Percentiles rank a stretch among this genome's conserved stretches.
Conservation (phyloP, 2,113 vertebrate species). For the Campylomormyrus numenius region DNA sequence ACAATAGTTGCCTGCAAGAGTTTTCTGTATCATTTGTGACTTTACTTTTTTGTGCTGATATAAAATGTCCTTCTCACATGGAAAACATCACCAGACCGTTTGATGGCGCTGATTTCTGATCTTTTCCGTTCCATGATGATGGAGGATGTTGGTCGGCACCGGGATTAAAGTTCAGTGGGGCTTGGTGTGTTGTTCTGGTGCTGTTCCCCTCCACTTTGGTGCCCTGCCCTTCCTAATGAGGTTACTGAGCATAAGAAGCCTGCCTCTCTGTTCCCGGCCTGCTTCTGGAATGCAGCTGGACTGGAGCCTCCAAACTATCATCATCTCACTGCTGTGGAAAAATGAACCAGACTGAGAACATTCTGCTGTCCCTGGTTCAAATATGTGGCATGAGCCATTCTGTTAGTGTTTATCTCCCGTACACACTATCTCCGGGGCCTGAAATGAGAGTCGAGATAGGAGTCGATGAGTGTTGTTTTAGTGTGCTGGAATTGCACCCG, state of each 20-base stretch:
- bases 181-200: background rate
- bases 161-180: background rate
- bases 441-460: background rate
- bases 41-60: background rate
- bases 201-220: background rate
- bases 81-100: background rate
- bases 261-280: background rate
- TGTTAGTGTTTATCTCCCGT: background rate
- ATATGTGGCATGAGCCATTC: background rate
- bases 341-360: background rate
- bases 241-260: background rate
- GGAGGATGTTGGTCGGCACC: background rate
- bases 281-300: constrained; percentile 1
- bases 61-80: background rate
- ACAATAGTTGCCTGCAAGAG: background rate
- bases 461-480: background rate
- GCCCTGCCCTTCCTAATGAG: background rate
- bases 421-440: background rate
- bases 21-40: background rate
- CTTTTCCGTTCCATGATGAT: background rate
- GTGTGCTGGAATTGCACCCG: background rate
- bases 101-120: background rate
- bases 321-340: background rate
- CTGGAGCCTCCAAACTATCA: background rate
- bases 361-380: constrained; percentile 1